phyloP scores from a whole-genome alignment of 2,113 vertebrate species.

The Nycticryphes semicollaris region DNA sequence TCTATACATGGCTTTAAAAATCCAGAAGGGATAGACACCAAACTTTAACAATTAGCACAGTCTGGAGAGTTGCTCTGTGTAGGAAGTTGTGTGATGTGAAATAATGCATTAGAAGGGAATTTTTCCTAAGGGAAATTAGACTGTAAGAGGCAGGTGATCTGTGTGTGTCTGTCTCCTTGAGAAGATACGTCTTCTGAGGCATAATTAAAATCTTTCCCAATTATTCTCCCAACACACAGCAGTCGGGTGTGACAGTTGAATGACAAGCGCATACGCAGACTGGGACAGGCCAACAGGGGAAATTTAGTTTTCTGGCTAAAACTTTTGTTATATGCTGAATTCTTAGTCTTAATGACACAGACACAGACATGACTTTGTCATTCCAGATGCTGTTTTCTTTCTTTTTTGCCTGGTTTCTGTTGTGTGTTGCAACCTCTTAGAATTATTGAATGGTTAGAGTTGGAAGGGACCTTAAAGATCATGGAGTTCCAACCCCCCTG shows the following conservation, averaged over 20 bases:
- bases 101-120: conserved; percentile 12
- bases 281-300: background rate
- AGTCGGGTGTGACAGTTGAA: conserved; percentile 33
- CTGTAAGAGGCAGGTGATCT: background rate
- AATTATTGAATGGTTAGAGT: no score
- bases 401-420: background rate
- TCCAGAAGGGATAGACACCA: background rate
- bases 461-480: no score
- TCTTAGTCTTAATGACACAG: background rate
- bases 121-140: conserved; percentile 68
- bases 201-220: conserved; percentile 41
- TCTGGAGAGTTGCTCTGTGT: background rate
- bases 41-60: conserved; percentile 13
- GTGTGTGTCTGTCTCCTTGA: background rate
- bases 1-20: background rate
- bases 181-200: conserved; percentile 40
- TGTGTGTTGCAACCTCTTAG: background rate
- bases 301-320: background rate
- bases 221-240: background rate
- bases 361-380: background rate
- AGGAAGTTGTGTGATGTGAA: conserved; percentile 7
- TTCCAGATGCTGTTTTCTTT: background rate
- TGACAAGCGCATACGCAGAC: background rate
- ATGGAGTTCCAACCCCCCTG: no score
- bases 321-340: conserved; percentile 11